Base-by-base conservation (phyloP, 35 echinoderm and acorn worm genomes). In the Amphiura filiformis region DNA sequence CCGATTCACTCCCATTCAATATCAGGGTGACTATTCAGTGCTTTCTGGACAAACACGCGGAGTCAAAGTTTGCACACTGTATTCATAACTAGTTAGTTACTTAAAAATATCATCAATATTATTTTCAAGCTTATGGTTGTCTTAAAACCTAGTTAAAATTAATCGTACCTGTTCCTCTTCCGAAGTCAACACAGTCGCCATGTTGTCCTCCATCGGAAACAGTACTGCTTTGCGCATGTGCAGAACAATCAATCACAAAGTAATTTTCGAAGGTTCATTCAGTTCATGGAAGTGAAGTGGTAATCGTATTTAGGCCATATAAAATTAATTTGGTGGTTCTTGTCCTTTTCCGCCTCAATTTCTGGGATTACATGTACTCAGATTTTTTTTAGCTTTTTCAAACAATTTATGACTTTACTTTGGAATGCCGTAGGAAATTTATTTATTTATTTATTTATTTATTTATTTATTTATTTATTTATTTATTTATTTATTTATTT, bases 161-260 rank as follows among this genome's bases (percentile, higher is more conserved):
- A 56, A 57, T 84, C 81, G 34, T 84, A 84, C 81, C 81, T 61
- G 40, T 84, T 84, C 81, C 52, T 84, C 81, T 12, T 84, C 81
- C 22, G 81, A 35, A 84, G 39, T 84, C 32, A 84, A 61, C 37
- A 84, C 49, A 31, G 81, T 56, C 81, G 81, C 81, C 81, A 84
- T 84, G 34, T 84, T 84, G 81, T 47, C 52, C 32, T 84, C 81
- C 81, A 31, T 23, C 39, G 52, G 47, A 49, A 84, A 84, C 81
- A 84, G 7, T 52, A 20, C 20, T 52, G 7, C 20, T 11, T 20
- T 52, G 44, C 44, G 44, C 44, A 52, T 11, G 44, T 20, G 44
- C 44, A 52, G 44, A 52, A 7, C 44, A 52, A 52, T 52, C 20
- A 52, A 11, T 20, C 7, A 11, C 44, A 52, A 52, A 52, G n/a